phyloP scores from a whole-genome alignment of 2,797 vertebrate genomes.

The Characodon lateralis region DNA sequence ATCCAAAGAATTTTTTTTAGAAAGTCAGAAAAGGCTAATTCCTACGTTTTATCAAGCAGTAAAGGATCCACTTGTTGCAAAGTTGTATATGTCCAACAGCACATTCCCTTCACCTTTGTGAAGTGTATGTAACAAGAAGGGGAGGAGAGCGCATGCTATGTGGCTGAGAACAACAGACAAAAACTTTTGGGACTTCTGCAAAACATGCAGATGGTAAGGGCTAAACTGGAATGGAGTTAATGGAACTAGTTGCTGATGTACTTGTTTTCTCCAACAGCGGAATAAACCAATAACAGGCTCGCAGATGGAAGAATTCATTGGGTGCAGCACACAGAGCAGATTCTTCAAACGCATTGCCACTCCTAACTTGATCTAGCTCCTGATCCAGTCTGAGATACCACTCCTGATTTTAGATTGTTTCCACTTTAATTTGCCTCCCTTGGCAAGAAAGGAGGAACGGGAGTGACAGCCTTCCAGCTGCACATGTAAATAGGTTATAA shows the following conservation, averaged over 20 bases:
- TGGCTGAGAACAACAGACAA: slow-evolving; percentile 66
- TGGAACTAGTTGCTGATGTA: slow-evolving; percentile 15
- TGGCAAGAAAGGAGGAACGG: slow-evolving; percentile 51
- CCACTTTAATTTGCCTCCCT: slow-evolving; percentile 64
- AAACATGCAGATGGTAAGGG: slow-evolving; percentile 80
- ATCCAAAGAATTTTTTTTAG: slow-evolving; percentile 51
- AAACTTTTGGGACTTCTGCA: slow-evolving; percentile 78
- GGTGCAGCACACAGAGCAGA: slow-evolving; percentile 11
- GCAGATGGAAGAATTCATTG: slow-evolving; percentile 18
- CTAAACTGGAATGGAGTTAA: slow-evolving; percentile 57
- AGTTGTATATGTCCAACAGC: slow-evolving; percentile 19
- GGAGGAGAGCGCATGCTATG: slow-evolving; percentile 43
- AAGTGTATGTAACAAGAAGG: slow-evolving; percentile 34
- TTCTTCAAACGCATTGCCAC: neutral
- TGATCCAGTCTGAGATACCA: slow-evolving; percentile 16
- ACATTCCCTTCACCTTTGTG: slow-evolving; percentile 29
- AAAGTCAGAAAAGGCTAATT: slow-evolving; percentile 16
- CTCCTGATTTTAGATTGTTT: slow-evolving; percentile 56
- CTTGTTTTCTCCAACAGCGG: slow-evolving; percentile 5
- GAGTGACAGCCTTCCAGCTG: slow-evolving; percentile 58
- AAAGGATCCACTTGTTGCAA: slow-evolving; percentile 12
- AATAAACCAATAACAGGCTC: slow-evolving; percentile 3
- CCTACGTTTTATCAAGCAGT: slow-evolving; percentile 21
- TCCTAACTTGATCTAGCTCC: slow-evolving; percentile 25
- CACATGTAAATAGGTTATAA: slow-evolving; percentile 53